Evolutionary conservation across 2,888 invertebrate genomes (phyloP).

Genomic region (Dicyrtomina minuta): DNA sequence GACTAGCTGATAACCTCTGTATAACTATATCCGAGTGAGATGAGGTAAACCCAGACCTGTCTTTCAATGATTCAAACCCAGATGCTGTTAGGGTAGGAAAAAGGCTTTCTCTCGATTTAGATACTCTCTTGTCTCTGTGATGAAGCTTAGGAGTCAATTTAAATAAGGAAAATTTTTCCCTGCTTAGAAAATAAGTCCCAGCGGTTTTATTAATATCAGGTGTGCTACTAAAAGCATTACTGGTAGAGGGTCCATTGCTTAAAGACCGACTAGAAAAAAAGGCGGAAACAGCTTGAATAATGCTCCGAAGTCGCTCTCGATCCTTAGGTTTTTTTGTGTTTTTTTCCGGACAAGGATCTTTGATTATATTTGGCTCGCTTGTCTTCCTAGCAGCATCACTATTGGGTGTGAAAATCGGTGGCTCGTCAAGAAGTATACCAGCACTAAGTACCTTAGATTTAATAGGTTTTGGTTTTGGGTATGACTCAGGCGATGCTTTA

Average conservation of each 20-base stretch:
- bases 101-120: slow-evolving; percentile 44
- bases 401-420: slow-evolving; percentile 23
- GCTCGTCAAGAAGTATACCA: slow-evolving; percentile 44
- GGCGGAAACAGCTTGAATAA: slow-evolving; percentile 80
- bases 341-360: slow-evolving; percentile 33
- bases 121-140: slow-evolving; percentile 22
- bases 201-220: slow-evolving; percentile 13
- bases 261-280: slow-evolving; percentile 67
- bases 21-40: slow-evolving; percentile 50
- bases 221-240: not conserved
- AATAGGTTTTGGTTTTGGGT: slow-evolving; percentile 8
- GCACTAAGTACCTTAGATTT: slow-evolving; percentile 49
- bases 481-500: not conserved
- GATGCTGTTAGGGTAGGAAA: slow-evolving; percentile 24
- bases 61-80: slow-evolving; percentile 10
- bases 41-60: slow-evolving; percentile 33
- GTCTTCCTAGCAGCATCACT: slow-evolving; percentile 33
- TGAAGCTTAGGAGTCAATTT: slow-evolving; percentile 24
- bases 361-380: slow-evolving; percentile 44
- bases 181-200: not conserved
- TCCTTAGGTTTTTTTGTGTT: slow-evolving; percentile 63
- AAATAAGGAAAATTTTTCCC: slow-evolving; percentile 23
- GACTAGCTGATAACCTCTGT: slow-evolving; percentile 47
- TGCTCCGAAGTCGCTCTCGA: slow-evolving; percentile 73
- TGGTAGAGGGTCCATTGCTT: not conserved